These are phyloP conservation scores for Xerus inauris DNA, from an alignment of 2,113 vertebrate genomes.

Conservation along the genomic window DNA sequence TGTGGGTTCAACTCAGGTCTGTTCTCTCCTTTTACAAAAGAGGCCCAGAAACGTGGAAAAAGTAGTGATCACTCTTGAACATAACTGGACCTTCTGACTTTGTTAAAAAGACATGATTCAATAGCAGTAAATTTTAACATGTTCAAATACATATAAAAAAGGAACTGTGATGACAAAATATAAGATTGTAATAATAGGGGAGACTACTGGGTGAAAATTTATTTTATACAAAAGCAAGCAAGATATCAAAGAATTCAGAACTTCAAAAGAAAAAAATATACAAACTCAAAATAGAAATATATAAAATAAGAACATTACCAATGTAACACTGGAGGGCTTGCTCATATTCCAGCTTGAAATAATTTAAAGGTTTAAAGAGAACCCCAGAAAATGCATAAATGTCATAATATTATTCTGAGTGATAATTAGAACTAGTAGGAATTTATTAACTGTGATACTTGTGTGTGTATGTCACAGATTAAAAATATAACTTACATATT, in stretches of 20 bases:
- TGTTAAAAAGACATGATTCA: not conserved
- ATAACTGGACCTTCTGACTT: not conserved
- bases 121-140: not conserved
- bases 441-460: not conserved
- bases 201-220: not conserved
- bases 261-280: not conserved
- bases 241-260: not conserved
- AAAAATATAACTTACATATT: not conserved
- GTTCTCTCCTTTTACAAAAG: not conserved
- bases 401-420: not conserved
- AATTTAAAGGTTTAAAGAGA: conserved; percentile 14
- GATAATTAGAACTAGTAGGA: not conserved
- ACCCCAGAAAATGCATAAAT: not conserved
- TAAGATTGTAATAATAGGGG: not conserved
- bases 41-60: not conserved
- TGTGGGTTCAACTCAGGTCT: not conserved
- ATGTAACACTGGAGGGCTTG: not conserved
- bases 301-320: not conserved
- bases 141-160: not conserved
- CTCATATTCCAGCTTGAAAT: not conserved
- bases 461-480: not conserved
- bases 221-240: not conserved
- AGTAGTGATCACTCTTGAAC: not conserved
- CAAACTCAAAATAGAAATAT: not conserved
- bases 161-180: not conserved